Evolutionary conservation across 2,888 invertebrate species (phyloP), one percentile per base, ranked within the genome.

Genomic region (Macropis europaea): DNA sequence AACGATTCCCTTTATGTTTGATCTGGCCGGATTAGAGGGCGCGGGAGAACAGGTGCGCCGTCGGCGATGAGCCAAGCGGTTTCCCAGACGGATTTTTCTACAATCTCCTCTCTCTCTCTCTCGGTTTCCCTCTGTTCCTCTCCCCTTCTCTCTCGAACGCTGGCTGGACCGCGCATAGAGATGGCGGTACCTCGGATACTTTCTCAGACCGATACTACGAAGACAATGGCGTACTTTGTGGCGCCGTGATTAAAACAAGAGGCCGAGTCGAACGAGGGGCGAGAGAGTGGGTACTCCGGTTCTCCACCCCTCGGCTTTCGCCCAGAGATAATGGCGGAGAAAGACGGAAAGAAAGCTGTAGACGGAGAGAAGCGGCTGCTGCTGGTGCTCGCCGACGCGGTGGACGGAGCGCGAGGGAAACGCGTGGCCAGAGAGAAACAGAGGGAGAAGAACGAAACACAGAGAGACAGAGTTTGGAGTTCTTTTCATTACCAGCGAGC

Each of bases 191-290:
- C 60, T 61, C 74, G 64, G 81, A 80, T 83, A 82, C 84, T 79
- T 84, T 78, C 83, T 85, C 85, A 85, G 82, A 81, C 86, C 86
- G 84, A 84, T 86, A 84, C 81, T 80, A 71, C 64, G 64, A 86
- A 85, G 85, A 86, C 85, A 84, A 86, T 85, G 77, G 82, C 79
- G 83, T 86, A 87, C 87, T 86, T 87, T 83, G 86, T 84, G 79
- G 85, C 71, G 77, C 77, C 82, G 82, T 86, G 87, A 87, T 87
- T 86, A 87, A 86, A 82, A 82, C 79, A 80, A 81, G 77, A 79
- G 77, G 73, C 66, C 72, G 68, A 73, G 72, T 62, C 72, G 79
- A 73, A 76, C 48, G 56, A 66, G 67, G 59, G 62, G 60, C 32
- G 32, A n/a, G 64, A 66, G 77, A 73, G 70, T 79, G 67, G 81